Base-by-base conservation (phyloP, 2,888 invertebrate genomes). In the Clepsis dumicolana region DNA sequence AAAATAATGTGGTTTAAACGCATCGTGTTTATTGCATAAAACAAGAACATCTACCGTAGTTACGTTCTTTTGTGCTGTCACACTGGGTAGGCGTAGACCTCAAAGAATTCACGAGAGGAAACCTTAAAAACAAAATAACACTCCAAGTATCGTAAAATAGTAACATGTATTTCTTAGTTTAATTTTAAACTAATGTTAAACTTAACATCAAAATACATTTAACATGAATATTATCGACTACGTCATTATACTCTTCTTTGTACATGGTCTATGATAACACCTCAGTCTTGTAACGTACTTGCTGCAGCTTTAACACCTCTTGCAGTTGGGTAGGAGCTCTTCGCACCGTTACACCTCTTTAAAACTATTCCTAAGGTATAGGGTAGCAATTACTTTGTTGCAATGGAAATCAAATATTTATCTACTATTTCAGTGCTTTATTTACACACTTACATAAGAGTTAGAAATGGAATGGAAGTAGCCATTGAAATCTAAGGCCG, bases 241-340 rank as follows among this genome's bases (percentile, higher is more conserved):
- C 38, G 62, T 38, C 21, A 54, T 38, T 57, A 38, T 60, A 65
- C 56, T 67, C 54, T 56, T 44, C 44, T 44, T n/a, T 16, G n/a
- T 41, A 25, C 14, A 76, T 44, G 18, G 1, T 18, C 44, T 18
- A 48, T 75, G 72, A 78, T 79, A 81, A 80, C 84, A 80, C 80
- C 77, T 86, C 86, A 86, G 86, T 86, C 86, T 85, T 86, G 74
- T 76, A 73, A 73, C 75, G 32, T 56, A 8, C 44, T 44, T 44
- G 44, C 44, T 8, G 44, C 18, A 18, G 44, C 44, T 38, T 14
- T n/a, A 38, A 44, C 18, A 29, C 4, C 29, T 7, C 7, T 29
- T 29, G 29, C n/a, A n/a, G 8, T 21, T 48, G 48, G 12, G 48
- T 44, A 44, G 35, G 24, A 64, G 66, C 64, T 74, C 69, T 54